These are phyloP conservation scores for Falco biarmicus DNA, from an alignment of 2,797 vertebrate species.

Conservation along the genomic window DNA sequence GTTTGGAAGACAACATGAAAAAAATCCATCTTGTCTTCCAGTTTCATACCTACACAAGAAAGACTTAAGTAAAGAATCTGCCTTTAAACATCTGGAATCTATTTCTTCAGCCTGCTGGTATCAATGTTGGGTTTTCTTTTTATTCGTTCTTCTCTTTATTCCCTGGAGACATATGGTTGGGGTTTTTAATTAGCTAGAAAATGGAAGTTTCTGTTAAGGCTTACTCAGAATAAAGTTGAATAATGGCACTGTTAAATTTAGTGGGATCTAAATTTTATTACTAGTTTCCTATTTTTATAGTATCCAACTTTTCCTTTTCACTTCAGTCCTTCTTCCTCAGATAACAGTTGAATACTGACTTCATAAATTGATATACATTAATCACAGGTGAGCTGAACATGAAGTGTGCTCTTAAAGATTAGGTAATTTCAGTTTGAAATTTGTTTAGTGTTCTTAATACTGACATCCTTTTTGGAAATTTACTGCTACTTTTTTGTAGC, in stretches of 20 bases:
- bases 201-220: conserved; percentile 1
- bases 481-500: neutral
- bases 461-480: neutral
- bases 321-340: neutral
- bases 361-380: neutral
- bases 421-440: neutral
- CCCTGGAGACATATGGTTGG: neutral
- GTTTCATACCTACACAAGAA: conserved; percentile 21
- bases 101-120: conserved; percentile 20
- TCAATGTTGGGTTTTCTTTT: neutral
- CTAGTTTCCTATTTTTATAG: conserved; percentile 4
- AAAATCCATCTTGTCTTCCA: neutral
- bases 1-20: conserved; percentile 26
- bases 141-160: conserved; percentile 1
- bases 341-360: neutral
- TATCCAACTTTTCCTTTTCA: neutral
- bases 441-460: neutral
- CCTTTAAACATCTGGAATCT: conserved; percentile 43
- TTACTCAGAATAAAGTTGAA: conserved; percentile 14
- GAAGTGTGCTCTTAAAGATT: neutral
- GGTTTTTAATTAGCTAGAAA: conserved; percentile 40
- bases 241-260: conserved; percentile 1
- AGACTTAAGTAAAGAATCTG: neutral
- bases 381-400: neutral
- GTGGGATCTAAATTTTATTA: neutral